Percentiles rank a stretch among this genome's conserved stretches.
Evolutionary conservation across 1,140 invertebrate genomes (phyloP).

Genomic region (Daktulosphaira vitifoliae): DNA sequence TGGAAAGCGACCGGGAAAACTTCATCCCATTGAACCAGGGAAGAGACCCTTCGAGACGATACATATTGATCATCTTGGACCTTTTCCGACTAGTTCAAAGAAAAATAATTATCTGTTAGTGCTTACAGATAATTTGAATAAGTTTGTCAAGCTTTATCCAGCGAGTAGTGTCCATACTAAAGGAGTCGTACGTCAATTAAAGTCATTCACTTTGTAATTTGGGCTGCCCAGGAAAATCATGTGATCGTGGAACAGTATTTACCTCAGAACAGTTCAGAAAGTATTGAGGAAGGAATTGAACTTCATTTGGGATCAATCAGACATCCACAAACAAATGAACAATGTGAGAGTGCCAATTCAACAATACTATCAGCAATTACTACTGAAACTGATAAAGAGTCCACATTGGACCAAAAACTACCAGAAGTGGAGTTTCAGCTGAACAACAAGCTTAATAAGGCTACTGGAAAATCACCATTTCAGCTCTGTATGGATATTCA

Average conservation of each 20-base stretch:
- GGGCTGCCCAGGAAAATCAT: background rate
- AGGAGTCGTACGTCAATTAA: background rate
- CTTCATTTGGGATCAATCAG: background rate
- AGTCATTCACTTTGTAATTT: background rate
- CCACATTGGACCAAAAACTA: background rate
- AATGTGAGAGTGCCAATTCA: background rate
- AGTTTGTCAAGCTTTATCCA: slow-evolving; percentile 4
- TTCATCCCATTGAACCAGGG: background rate
- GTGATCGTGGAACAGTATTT: background rate
- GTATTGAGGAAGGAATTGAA: background rate
- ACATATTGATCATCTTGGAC: slow-evolving; percentile 7
- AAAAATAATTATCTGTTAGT: slow-evolving; percentile 10
- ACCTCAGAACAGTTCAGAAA: background rate
- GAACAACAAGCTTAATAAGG: background rate
- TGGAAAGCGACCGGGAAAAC: background rate
- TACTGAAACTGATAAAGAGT: background rate
- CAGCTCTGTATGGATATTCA: background rate
- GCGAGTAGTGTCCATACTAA: background rate
- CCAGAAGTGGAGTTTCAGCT: background rate
- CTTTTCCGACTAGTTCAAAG: background rate
- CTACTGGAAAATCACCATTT: slow-evolving; percentile 6
- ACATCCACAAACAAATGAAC: slow-evolving; percentile 22
- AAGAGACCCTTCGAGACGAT: slow-evolving; percentile 1
- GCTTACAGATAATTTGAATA: slow-evolving; percentile 4
- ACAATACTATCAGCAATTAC: background rate